These are phyloP conservation scores for Elmis aenea DNA, from an alignment of 2,888 invertebrate species.

Conservation along the genomic window DNA sequence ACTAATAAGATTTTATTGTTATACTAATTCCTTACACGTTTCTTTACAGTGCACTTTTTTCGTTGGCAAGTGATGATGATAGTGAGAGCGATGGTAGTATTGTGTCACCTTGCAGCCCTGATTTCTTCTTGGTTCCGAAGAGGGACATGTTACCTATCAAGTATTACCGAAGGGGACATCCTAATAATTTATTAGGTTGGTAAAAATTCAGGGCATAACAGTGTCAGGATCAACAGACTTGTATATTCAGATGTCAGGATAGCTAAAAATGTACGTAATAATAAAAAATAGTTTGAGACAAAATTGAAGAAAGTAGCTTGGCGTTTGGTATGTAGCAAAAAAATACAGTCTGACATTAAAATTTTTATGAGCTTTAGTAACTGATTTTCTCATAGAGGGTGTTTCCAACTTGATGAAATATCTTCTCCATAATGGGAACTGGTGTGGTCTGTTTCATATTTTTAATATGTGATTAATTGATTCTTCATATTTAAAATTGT, in stretches of 20 bases:
- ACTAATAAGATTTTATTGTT: too few relatives aligned
- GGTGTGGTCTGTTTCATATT: too few relatives aligned
- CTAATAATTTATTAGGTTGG: conserved; percentile 45
- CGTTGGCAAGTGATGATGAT: conserved; percentile 47
- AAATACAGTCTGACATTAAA: too few relatives aligned
- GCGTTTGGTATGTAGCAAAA: conserved; percentile 13
- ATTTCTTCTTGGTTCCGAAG: conserved; percentile 34
- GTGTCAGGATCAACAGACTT: conserved; percentile 22
- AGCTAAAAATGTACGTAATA: conserved; percentile 24
- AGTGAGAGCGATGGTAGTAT: conserved; percentile 50
- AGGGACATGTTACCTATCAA: conserved; percentile 34
- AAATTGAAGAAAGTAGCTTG: conserved; percentile 28
- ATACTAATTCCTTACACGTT: too few relatives aligned
- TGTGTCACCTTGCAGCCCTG: conserved; percentile 48
- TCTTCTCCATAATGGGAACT: too few relatives aligned
- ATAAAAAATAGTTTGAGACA: conserved; percentile 13
- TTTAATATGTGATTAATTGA: too few relatives aligned
- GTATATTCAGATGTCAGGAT: conserved; percentile 17
- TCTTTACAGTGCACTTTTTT: conserved; percentile 60
- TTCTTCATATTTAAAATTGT: too few relatives aligned
- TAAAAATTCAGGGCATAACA: conserved; percentile 29
- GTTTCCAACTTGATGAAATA: too few relatives aligned
- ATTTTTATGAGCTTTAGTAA: too few relatives aligned
- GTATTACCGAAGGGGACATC: conserved; percentile 40
- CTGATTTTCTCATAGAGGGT: too few relatives aligned